These are phyloP conservation scores for Drosophila trichaetosa DNA, from an alignment of 2,888 invertebrate species.

Conservation along the genomic window DNA sequence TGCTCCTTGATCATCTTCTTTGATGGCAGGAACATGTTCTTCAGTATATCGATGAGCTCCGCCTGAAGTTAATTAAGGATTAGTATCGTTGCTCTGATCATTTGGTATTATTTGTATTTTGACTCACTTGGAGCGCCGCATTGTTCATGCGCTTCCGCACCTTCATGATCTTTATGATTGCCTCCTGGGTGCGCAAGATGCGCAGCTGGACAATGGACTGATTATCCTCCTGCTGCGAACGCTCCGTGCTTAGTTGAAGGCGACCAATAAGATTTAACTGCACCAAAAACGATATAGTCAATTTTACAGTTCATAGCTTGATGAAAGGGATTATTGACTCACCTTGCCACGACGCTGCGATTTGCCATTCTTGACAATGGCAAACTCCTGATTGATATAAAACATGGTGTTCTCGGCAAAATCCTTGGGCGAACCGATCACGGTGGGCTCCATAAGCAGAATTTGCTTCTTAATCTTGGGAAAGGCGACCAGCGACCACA, in stretches of 20 bases:
- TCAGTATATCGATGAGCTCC: conserved; percentile 98
- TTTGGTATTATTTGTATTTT: neutral
- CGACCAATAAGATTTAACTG: conserved; percentile 97
- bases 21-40: conserved; percentile 99
- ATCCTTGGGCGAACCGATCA: conserved; percentile 95
- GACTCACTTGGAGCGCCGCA: conserved; percentile 92
- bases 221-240: conserved; percentile 98
- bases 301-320: neutral
- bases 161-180: conserved; percentile 99
- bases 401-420: conserved; percentile 96
- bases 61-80: conserved; percentile 86
- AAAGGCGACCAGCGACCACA: conserved; percentile 98
- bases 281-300: conserved; percentile 34
- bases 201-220: conserved; percentile 98
- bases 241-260: conserved; percentile 96
- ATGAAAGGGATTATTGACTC: neutral
- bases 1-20: conserved; percentile 99
- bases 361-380: conserved; percentile 96
- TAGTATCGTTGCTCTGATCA: neutral
- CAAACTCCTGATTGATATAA: conserved; percentile 99
- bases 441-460: conserved; percentile 90
- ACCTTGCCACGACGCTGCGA: conserved; percentile 96
- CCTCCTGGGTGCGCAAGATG: conserved; percentile 97
- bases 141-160: conserved; percentile 98
- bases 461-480: conserved; percentile 98